These are phyloP conservation scores for Pomacea maculata DNA, from an alignment of 1,140 invertebrate species.

Conservation along the genomic window DNA sequence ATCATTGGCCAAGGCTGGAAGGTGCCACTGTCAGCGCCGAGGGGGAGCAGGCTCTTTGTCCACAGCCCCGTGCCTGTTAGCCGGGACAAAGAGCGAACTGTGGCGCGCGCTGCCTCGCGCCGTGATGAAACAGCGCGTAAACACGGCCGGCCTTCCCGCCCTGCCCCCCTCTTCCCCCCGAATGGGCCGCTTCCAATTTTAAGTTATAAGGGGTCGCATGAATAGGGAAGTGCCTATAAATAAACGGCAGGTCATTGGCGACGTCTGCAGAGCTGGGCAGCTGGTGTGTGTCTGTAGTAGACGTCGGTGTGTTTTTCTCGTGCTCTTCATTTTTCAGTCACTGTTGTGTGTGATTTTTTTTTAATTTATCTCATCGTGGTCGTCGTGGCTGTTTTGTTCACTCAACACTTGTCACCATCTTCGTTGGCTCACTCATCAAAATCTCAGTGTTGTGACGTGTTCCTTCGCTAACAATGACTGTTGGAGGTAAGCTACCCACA, in stretches of 20 bases:
- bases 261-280: conserved; percentile 1
- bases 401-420: neutral
- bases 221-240: conserved; percentile 18
- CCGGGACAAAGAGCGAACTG: neutral
- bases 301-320: conserved; percentile 6
- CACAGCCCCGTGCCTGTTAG: neutral
- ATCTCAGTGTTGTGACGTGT: conserved; percentile 12
- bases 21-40: neutral
- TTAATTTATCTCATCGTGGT: conserved; percentile 2
- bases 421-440: neutral
- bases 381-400: conserved; percentile 10
- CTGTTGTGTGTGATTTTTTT: conserved; percentile 18
- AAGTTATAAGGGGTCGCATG: conserved; percentile 15
- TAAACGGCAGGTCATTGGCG: conserved; percentile 12
- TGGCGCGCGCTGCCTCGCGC: neutral
- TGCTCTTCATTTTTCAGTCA: conserved; percentile 17
- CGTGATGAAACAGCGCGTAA: conserved; percentile 11
- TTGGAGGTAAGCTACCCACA: conserved; percentile 11
- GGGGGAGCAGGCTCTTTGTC: neutral
- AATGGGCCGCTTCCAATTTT: conserved; percentile 12
- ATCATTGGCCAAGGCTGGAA: conserved; percentile 10
- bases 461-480: conserved; percentile 13
- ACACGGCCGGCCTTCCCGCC: neutral
- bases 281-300: conserved; percentile 17
- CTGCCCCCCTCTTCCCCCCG: neutral